Conservation (phyloP, 2,113 vertebrate genomes). For the Sakesphorus luctuosus region DNA sequence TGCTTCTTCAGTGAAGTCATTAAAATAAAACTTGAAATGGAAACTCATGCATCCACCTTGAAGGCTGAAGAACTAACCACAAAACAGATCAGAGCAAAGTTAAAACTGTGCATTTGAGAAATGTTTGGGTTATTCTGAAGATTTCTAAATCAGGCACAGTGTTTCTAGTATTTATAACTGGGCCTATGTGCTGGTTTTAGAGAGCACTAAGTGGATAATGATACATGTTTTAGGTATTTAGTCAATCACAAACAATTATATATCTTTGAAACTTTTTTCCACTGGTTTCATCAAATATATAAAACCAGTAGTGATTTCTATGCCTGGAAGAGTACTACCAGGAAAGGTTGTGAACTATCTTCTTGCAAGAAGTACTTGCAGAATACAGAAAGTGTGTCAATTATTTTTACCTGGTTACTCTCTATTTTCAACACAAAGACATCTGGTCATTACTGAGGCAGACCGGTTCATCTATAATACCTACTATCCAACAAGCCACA, state of each 20-base stretch:
- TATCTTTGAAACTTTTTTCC: neutral
- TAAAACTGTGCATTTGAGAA: neutral
- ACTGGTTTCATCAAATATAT: neutral
- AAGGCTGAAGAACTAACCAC: neutral
- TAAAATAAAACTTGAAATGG: slow-evolving; percentile 19
- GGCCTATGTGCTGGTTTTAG: neutral
- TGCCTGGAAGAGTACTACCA: neutral
- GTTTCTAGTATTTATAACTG: neutral
- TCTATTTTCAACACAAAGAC: neutral
- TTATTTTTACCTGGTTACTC: neutral
- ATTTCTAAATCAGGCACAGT: neutral
- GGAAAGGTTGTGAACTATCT: neutral
- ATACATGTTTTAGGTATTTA: neutral
- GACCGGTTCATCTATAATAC: neutral
- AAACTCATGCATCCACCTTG: neutral
- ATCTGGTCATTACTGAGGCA: neutral
- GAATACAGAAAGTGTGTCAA: neutral
- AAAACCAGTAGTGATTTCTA: neutral
- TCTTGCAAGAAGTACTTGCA: neutral
- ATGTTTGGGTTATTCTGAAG: neutral
- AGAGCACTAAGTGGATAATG: neutral
- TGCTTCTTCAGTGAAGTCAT: neutral
- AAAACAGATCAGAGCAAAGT: neutral
- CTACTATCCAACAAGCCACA: neutral
- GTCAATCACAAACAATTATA: neutral